These are phyloP conservation scores for Telmatherina bonti DNA, from an alignment of 2,797 vertebrate species.

Conservation along the genomic window DNA sequence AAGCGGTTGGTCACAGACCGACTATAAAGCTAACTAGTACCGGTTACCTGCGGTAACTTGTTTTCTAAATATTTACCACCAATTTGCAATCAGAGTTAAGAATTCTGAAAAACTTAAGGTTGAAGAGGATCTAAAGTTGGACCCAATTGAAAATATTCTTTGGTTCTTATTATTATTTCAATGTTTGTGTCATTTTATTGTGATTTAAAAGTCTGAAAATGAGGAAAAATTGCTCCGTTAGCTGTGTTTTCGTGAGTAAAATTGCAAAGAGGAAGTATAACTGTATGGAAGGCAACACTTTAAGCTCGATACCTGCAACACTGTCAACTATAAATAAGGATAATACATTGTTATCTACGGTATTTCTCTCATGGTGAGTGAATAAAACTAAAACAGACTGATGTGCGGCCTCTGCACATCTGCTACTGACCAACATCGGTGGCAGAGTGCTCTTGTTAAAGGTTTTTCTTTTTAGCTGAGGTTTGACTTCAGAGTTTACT, in stretches of 20 bases:
- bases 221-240: too few species aligned
- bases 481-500: neutral
- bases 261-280: too few species aligned
- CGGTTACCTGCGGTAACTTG: neutral
- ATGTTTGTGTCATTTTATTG: neutral
- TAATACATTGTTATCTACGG: neutral
- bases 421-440: neutral
- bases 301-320: neutral
- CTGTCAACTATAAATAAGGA: neutral
- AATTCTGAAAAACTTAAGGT: neutral
- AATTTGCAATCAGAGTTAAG: neutral
- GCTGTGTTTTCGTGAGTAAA: neutral
- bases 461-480: too few species aligned
- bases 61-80: neutral
- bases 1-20: neutral
- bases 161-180: conserved; percentile 7
- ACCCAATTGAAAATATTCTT: conserved; percentile 8
- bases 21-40: neutral
- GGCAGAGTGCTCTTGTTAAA: neutral
- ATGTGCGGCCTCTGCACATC: neutral
- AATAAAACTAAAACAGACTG: neutral
- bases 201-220: neutral
- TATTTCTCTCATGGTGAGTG: neutral
- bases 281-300: too few species aligned
- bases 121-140: neutral